phyloP scores from a whole-genome alignment of 1,140 invertebrate genomes.

The Gonatopus flavifemur region DNA sequence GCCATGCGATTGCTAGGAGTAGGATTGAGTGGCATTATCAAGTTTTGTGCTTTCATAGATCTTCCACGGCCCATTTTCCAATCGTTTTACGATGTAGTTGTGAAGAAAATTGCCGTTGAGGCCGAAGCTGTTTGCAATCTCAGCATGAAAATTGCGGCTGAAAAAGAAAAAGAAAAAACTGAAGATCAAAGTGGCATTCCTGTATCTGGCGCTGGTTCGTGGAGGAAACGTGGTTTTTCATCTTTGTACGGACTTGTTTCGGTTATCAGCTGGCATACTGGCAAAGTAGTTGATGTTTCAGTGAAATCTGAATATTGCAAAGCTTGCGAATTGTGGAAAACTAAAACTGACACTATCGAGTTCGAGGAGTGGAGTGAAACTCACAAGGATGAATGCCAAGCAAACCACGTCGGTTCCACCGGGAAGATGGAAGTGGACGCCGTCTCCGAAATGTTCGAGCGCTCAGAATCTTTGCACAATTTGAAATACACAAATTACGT shows the following conservation, averaged over 20 bases:
- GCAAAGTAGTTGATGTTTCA: slow-evolving; percentile 3
- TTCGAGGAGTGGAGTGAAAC: slow-evolving; percentile 8
- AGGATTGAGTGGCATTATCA: slow-evolving; percentile 5
- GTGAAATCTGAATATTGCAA: slow-evolving; percentile 15
- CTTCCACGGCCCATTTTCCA: not conserved
- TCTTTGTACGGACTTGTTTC: no score
- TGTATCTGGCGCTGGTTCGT: slow-evolving; percentile 9
- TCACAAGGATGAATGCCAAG: no score
- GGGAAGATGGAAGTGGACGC: slow-evolving; percentile 25
- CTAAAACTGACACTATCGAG: slow-evolving; percentile 4
- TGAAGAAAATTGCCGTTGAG: slow-evolving; percentile 1
- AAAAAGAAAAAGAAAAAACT: slow-evolving; percentile 1
- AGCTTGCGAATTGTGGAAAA: slow-evolving; percentile 5
- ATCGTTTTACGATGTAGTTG: not conserved
- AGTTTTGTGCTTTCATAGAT: slow-evolving; percentile 13
- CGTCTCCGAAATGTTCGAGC: slow-evolving; percentile 19
- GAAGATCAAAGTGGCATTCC: not conserved
- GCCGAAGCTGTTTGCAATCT: slow-evolving; percentile 2
- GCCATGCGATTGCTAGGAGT: slow-evolving; percentile 13
- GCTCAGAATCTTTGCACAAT: slow-evolving; percentile 15
- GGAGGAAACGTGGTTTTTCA: no score
- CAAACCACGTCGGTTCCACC: slow-evolving; percentile 25
- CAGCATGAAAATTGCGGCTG: slow-evolving; percentile 2
- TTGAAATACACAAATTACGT: slow-evolving; percentile 24
- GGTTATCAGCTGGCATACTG: no score